A percentile compares a stretch with the other conserved stretches of the same genome.
Conservation (phyloP, 2,888 invertebrate genomes). For the Acleris laterana region DNA sequence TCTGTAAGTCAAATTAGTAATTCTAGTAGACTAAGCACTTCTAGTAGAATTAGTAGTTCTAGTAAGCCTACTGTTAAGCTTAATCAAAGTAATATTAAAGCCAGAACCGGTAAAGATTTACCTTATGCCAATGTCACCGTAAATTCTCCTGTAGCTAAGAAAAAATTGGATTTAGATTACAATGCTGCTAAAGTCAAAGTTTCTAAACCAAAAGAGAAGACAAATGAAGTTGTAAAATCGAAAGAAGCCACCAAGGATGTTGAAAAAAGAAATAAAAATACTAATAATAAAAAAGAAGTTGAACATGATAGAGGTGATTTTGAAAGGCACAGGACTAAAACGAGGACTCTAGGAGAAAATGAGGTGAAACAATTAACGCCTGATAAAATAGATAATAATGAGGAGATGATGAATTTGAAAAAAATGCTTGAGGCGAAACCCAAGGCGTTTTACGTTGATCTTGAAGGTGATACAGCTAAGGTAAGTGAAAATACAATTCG, state of each 20-base stretch:
- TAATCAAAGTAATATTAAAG: conserved; percentile 44
- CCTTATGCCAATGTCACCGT: conserved; percentile 62
- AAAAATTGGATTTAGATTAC: conserved; percentile 24
- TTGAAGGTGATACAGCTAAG: conserved; percentile 55
- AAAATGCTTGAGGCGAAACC: conserved; percentile 64
- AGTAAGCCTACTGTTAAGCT: conserved; percentile 34
- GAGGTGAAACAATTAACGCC: conserved; percentile 71
- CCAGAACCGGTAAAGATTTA: conserved; percentile 46
- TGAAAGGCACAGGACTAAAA: conserved; percentile 64
- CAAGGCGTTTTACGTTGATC: conserved; percentile 71
- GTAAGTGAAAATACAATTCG: conserved; percentile 38
- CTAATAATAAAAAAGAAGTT: conserved; percentile 38
- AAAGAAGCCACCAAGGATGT: conserved; percentile 30
- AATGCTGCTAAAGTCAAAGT: conserved; percentile 13
- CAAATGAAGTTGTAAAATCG: conserved; percentile 40
- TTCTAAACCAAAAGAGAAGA: conserved; percentile 4
- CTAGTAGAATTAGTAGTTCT: conserved; percentile 41
- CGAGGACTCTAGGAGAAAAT: conserved; percentile 72
- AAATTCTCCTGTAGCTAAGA: conserved; percentile 64
- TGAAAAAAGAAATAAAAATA: conserved; percentile 18
- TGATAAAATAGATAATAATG: conserved; percentile 66
- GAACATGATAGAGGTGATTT: conserved; percentile 40
- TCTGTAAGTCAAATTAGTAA: conserved; percentile 52
- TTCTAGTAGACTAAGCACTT: conserved; percentile 40
- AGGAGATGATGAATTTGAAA: conserved; percentile 65